A percentile compares a stretch with the other conserved stretches of the same genome.
Evolutionary conservation across 2,797 vertebrate species (phyloP).

Genomic region (Notamacropus eugenii): DNA sequence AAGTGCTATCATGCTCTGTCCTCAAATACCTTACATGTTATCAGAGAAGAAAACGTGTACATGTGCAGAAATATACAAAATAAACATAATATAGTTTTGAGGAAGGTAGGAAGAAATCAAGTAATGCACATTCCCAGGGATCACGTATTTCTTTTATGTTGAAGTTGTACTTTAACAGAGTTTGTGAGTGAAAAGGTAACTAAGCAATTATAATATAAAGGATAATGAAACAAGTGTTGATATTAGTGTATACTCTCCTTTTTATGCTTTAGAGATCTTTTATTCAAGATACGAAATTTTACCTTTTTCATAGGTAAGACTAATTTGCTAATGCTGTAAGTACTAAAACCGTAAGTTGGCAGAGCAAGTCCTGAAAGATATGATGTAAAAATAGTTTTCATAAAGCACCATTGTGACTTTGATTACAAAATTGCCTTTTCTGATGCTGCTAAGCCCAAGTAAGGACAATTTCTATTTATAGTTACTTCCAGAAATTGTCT

Average conservation of each 20-base stretch:
- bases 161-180: not conserved
- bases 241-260: constrained; percentile 73
- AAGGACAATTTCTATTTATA: constrained; percentile 83
- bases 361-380: constrained; percentile 73
- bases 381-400: constrained; percentile 78
- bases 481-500: constrained; percentile 84
- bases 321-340: constrained; percentile 83
- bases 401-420: constrained; percentile 81
- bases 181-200: constrained; percentile 68
- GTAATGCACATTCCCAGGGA: not conserved
- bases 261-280: constrained; percentile 79
- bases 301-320: constrained; percentile 85
- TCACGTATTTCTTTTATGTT: not conserved
- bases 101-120: not conserved
- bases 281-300: constrained; percentile 83
- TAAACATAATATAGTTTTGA: not conserved
- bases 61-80: not conserved
- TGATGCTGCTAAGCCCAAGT: constrained; percentile 77
- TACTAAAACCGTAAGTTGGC: constrained; percentile 77
- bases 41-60: not conserved
- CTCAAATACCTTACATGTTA: too few relatives aligned
- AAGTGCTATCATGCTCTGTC: too few relatives aligned
- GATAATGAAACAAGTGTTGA: constrained; percentile 76
- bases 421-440: constrained; percentile 83
- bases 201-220: constrained; percentile 73